Evolutionary conservation across 2,888 invertebrate species (phyloP), one percentile per base, ranked within the genome.

Genomic region (Saturnia japonica): DNA sequence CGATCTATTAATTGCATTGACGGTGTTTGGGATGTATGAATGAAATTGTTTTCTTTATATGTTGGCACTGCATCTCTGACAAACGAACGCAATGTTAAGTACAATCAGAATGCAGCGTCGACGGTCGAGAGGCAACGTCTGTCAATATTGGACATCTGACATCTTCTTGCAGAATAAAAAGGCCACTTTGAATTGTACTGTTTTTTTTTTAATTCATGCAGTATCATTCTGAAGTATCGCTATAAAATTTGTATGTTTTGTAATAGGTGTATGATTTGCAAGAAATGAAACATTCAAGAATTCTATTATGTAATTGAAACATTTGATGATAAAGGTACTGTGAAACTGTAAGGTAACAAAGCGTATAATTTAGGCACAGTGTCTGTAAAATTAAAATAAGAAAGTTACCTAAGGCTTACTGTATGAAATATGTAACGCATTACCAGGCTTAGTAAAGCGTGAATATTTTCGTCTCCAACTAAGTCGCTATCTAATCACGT

Each of bases 381-480:
- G 54, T 19, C 54, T 70, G 25, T 25, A 54, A 54, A 70, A 66
- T 54, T 14, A 67, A 54, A 54, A 67, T 70, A 70, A 70, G 51
- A 66, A 67, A 70, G 70, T 54, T 54, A 54, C 54, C 54, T 42
- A 66, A 25, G 70, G 51, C 64, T 51, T 51, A 54, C 70, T 66
- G 34, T 66, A 40, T 70, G 67, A 70, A 67, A 66, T 70, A 70
- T 70, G 51, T 67, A 47, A 71, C 66, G 69, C 51, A 67, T 51
- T 62, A 54, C 68, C 51, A 71, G 43, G 68, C 68, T 54, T 67
- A 43, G 43, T 70, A 67, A 66, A 71, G 67, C 66, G 69, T 70
- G 74, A 74, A 76, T 74, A 71, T 72, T 74, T 75, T 74, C 70
- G 70, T 73, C 74, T 71, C 68, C 64, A 68, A 68, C 45, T 57